Base-by-base conservation (phyloP, 2,797 vertebrate genomes). In the Semotilus atromaculatus region DNA sequence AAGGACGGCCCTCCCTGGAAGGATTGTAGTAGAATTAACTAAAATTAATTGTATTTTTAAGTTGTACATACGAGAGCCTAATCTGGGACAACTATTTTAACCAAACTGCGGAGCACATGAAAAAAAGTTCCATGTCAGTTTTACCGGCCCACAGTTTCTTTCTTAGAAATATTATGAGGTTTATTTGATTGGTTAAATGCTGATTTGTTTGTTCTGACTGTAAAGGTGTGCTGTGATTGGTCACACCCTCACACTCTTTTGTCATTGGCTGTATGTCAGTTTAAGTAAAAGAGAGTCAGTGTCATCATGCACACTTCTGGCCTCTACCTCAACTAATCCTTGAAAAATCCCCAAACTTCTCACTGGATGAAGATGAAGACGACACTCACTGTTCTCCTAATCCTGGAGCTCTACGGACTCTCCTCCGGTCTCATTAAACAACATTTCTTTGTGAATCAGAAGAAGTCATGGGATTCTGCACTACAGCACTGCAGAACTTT, bases 281-380 rank as follows among this genome's bases (percentile, higher is more conserved):
- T 75, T 64, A 75, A 66, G 23, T 51, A 38, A 75, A 14, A 51
- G 23, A 67, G 23, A 67, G 31, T 81, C 51, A 45, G 8, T 45
- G 31, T 14, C 9, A 29, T 29, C 16, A 31, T 21, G 34, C 6
- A 66, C 10, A 83, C 0, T 26, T 74, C 23, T 64, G 14, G 53
- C 43, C 16, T 81, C 36, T 31, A 9, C 45, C 4, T 48, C 14
- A 48, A 16, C 67, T 55, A 14, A 70, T 71, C 36, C 8, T 4
- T 81, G 67, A n/a, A n/a, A n/a, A n/a, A n/a, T n/a, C n/a, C n/a
- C n/a, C n/a, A n/a, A n/a, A n/a, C n/a, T n/a, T n/a, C n/a, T n/a
- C n/a, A n/a, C 45, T 48, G 45, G 23, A 23, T 85, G 29, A 86
- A 80, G 78, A 82, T 85, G 83, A 81, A 82, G 73, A 18, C 14